Base-by-base conservation (phyloP, 2,113 vertebrate species). In the Orthochromis indermauri region DNA sequence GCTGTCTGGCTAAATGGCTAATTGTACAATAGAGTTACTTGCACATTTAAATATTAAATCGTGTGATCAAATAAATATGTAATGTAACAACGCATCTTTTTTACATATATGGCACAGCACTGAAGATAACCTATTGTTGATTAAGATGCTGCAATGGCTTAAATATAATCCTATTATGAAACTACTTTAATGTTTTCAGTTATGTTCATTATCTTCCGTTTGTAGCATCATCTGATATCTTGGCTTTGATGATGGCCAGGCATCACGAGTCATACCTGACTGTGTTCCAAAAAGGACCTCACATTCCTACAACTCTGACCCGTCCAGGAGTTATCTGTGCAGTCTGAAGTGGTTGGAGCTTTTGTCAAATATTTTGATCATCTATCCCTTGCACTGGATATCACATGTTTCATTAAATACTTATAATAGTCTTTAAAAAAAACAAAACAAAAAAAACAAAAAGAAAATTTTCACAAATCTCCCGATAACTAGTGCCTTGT, bases 361-460 rank as follows among this genome's bases (percentile, higher is more conserved):
- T 57, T 37, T 68, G 14, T 11, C 4, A 59, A 8, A 85, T 28
- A 37, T 82, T 83, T 57, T 86, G 3, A 66, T 49, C 51, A 13
- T 40, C 10, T 26, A 31, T 45, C 7, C 24, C 17, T 33, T 10
- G 10, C 31, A 78, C 10, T 11, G 28, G 31, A 42, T 55, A 61
- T 33, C 33, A 28, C 59, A 66, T 8, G 3, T 19, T 16, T 26
- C 6, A 5, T 31, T 59, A 80, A 73, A 81, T 59, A 82, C 21
- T 66, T 45, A 11, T 80, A 66, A 37, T 4, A 54, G 26, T 49
- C 26, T 19, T 79, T 83, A 10, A 31, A 31, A 35, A 2, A 7
- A 19, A 2, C 0, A 13, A 2, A 4, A 8, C 1, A 2, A 6
- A 4, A 5, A 9, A 59, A 10, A 0, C 3, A 51, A 33, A 35